These are phyloP conservation scores for Thinocorus orbignyianus DNA, from an alignment of 2,113 vertebrate genomes.

Conservation along the genomic window DNA sequence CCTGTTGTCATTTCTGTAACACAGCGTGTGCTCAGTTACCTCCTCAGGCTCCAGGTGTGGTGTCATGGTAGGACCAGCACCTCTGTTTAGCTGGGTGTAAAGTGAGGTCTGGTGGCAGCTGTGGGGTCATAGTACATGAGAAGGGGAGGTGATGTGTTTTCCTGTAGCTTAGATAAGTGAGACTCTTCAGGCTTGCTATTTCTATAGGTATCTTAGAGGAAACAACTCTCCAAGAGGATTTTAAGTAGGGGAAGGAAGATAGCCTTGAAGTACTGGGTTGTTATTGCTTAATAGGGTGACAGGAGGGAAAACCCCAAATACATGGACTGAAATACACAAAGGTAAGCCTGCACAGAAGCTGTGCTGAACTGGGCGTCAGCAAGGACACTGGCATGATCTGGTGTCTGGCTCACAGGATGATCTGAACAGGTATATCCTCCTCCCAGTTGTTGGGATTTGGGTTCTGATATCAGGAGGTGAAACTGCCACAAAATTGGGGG, in stretches of 20 bases:
- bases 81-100: background rate
- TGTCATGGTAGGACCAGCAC: background rate
- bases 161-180: background rate
- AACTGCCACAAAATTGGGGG: background rate
- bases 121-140: background rate
- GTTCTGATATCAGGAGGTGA: background rate
- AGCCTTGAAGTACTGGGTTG: background rate
- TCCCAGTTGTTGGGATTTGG: background rate
- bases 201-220: background rate
- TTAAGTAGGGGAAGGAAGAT: background rate
- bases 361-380: background rate
- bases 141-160: background rate
- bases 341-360: background rate
- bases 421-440: background rate
- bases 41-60: background rate
- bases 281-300: background rate
- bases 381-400: background rate
- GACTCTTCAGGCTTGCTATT: background rate
- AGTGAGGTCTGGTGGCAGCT: background rate
- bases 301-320: background rate
- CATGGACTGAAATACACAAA: background rate
- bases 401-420: background rate
- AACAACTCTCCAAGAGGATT: background rate
- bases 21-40: background rate
- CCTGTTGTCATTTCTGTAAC: background rate